Conservation (phyloP, 2,888 invertebrate species). For the Amiota minor region DNA sequence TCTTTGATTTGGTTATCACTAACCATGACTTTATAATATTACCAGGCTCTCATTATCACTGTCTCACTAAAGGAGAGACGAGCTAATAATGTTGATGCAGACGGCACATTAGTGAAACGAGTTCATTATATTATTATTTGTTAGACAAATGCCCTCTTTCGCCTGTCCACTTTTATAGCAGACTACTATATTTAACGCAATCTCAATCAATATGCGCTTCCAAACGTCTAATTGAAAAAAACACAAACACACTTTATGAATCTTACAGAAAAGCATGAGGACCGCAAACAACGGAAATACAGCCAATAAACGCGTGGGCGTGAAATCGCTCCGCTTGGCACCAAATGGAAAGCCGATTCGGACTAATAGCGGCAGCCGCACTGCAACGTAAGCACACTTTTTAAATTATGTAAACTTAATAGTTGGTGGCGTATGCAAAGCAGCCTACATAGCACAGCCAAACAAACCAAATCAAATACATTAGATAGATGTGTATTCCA, state of each 20-base stretch:
- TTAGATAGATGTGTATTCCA: background rate
- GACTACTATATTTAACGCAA: background rate
- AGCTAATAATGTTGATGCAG: too few species aligned
- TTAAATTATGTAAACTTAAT: constrained; percentile 28
- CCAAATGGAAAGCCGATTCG: constrained; percentile 70
- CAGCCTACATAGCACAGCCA: background rate
- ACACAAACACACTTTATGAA: constrained; percentile 61
- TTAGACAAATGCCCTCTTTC: constrained; percentile 31
- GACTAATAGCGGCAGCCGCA: constrained; percentile 69
- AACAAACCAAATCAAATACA: background rate
- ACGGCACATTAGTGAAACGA: constrained; percentile 28
- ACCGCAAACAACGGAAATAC: constrained; percentile 45
- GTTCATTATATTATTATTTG: constrained; percentile 31
- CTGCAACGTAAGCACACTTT: constrained; percentile 73
- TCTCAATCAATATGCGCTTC: background rate
- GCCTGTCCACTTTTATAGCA: constrained; percentile 32
- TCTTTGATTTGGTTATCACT: too few species aligned
- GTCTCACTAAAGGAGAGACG: too few species aligned
- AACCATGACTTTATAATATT: too few species aligned
- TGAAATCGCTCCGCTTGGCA: constrained; percentile 69
- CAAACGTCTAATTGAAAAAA: constrained; percentile 47
- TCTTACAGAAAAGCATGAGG: constrained; percentile 74
- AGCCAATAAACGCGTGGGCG: constrained; percentile 58
- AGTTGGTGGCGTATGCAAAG: background rate
- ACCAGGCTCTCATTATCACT: too few species aligned